phyloP scores from a whole-genome alignment of 2,113 vertebrate genomes.

The Crotalus viridis region DNA sequence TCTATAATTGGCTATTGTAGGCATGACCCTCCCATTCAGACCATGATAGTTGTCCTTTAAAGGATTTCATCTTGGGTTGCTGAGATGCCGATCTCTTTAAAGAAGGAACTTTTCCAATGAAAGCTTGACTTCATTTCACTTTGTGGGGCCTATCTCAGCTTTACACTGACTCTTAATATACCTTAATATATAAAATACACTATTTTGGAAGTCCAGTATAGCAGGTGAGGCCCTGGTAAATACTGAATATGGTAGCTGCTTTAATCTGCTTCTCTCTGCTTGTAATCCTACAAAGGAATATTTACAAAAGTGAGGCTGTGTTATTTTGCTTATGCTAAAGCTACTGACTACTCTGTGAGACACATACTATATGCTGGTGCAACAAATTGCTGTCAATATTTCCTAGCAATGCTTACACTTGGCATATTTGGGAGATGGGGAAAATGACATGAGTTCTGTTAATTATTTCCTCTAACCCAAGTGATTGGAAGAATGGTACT shows the following conservation, averaged over 20 bases:
- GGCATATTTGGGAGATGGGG: not conserved
- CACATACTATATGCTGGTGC: not conserved
- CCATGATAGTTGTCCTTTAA: not conserved
- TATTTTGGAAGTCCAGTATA: not conserved
- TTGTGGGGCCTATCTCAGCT: not conserved
- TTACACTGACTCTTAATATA: not conserved
- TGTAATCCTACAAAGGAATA: not conserved
- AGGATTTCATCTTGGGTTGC: not conserved
- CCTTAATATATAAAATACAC: not conserved
- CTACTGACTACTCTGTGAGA: not conserved
- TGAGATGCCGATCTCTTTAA: not conserved
- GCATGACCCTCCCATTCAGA: not conserved
- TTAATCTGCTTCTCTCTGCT: not conserved
- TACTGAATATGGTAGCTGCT: not conserved
- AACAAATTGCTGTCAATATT: not conserved
- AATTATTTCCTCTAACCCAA: not conserved
- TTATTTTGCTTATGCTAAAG: not conserved
- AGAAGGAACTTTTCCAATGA: not conserved
- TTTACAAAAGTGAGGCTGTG: not conserved
- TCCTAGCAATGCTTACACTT: not conserved
- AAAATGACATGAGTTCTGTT: too few species aligned
- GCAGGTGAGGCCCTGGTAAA: not conserved
- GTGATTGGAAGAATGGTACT: not conserved
- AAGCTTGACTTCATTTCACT: not conserved
- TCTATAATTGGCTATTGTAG: not conserved